A percentile compares a stretch with the other conserved stretches of the same genome.
Conservation (phyloP, 2,888 invertebrate genomes). For the Dasypolia templi region DNA sequence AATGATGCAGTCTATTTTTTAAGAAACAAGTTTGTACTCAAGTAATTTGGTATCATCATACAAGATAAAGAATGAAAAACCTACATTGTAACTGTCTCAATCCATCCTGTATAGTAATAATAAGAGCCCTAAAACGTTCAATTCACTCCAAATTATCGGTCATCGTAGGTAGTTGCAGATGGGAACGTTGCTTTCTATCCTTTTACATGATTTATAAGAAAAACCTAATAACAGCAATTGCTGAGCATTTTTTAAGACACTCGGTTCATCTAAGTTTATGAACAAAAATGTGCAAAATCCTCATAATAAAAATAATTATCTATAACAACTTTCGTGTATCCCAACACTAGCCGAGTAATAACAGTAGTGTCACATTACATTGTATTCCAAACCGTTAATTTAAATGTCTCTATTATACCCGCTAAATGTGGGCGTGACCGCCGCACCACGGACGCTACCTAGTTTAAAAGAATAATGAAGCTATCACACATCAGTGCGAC, state of each 20-base stretch:
- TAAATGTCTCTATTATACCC: constrained; percentile 83
- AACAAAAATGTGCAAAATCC: neutral
- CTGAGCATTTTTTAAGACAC: neutral
- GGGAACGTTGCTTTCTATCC: neutral
- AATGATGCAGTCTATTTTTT: neutral
- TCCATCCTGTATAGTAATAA: too few relatives aligned
- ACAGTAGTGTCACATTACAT: constrained; percentile 67
- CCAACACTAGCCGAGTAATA: constrained; percentile 67
- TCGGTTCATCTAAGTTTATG: neutral
- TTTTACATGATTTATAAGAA: neutral
- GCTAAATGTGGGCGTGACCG: too few relatives aligned
- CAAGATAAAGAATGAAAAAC: neutral
- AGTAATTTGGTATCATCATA: neutral
- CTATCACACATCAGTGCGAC: too few relatives aligned
- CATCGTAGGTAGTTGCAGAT: neutral
- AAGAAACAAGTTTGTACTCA: neutral
- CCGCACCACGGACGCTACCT: too few relatives aligned
- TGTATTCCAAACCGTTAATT: constrained; percentile 78
- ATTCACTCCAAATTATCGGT: neutral
- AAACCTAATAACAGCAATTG: neutral
- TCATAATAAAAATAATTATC: constrained; percentile 37
- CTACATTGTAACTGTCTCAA: neutral
- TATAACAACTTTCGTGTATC: constrained; percentile 39
- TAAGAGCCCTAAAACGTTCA: neutral
- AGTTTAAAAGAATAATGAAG: too few relatives aligned